These are phyloP conservation scores for Cerastis rubricosa DNA, from an alignment of 2,888 invertebrate species.

Conservation along the genomic window DNA sequence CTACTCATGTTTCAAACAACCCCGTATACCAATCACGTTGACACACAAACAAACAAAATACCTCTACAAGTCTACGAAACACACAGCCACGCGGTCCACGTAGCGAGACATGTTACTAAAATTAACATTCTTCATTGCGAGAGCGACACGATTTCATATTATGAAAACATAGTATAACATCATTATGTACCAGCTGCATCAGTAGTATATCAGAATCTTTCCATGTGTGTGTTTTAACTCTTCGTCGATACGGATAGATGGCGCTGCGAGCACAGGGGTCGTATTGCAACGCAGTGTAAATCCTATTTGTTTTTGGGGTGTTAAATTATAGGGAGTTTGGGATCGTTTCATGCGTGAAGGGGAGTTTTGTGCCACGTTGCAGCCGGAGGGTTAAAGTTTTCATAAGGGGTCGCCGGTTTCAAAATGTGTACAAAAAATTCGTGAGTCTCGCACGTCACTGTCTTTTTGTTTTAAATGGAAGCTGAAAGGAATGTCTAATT, in stretches of 20 bases:
- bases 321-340: slow-evolving; percentile 42
- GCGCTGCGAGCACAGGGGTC: slow-evolving; percentile 40
- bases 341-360: slow-evolving; percentile 40
- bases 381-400: slow-evolving; percentile 46
- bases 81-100: slow-evolving; percentile 29
- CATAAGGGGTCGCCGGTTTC: slow-evolving; percentile 30
- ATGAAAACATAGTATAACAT: slow-evolving; percentile 74
- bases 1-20: slow-evolving; percentile 23
- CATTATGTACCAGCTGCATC: slow-evolving; percentile 43
- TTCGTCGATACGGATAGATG: slow-evolving; percentile 44
- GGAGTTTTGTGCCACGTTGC: slow-evolving; percentile 46
- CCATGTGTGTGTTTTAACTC: slow-evolving; percentile 25
- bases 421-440: slow-evolving; percentile 16
- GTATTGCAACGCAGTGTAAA: slow-evolving; percentile 52
- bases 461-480: background rate
- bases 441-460: background rate
- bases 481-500: background rate
- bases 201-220: slow-evolving; percentile 26
- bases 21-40: slow-evolving; percentile 13
- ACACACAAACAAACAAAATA: slow-evolving; percentile 21
- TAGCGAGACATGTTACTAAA: slow-evolving; percentile 61
- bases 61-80: slow-evolving; percentile 13
- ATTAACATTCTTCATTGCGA: slow-evolving; percentile 76
- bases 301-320: slow-evolving; percentile 53
- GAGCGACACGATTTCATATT: slow-evolving; percentile 76